These are phyloP conservation scores for Oxytorus armatus DNA, from an alignment of 2,888 invertebrate species.

Conservation along the genomic window DNA sequence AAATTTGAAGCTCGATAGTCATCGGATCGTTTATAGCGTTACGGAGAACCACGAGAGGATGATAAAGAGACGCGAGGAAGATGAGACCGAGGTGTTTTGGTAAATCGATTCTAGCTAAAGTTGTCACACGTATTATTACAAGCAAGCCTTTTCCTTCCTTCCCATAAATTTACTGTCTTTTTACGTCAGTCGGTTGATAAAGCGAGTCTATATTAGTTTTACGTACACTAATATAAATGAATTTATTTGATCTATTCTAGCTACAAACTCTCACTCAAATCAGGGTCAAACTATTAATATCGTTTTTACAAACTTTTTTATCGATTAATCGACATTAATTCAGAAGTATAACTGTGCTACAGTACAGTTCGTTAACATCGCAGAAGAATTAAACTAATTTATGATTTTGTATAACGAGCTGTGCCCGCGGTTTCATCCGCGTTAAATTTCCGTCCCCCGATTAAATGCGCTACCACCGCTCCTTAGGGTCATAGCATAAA, in stretches of 20 bases:
- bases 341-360: no score
- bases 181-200: slow-evolving; percentile 17
- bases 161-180: background rate
- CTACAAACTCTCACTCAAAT: no score
- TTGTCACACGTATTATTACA: slow-evolving; percentile 21
- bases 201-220: background rate
- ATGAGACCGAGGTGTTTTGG: background rate
- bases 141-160: slow-evolving; percentile 1
- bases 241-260: slow-evolving; percentile 19
- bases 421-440: no score
- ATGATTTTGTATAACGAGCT: no score
- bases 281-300: no score
- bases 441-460: no score
- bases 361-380: no score
- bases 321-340: no score
- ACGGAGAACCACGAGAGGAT: slow-evolving; percentile 45
- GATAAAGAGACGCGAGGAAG: slow-evolving; percentile 24
- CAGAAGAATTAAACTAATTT: no score
- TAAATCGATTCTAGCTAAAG: slow-evolving; percentile 55
- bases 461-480: no score
- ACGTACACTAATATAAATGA: background rate
- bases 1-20: slow-evolving; percentile 54
- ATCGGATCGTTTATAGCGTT: slow-evolving; percentile 62
- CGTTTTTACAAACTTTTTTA: no score
- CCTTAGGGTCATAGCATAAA: no score